Evolutionary conservation across 2,888 invertebrate genomes (phyloP).

Genomic region (Ferdinandea cuprea): DNA sequence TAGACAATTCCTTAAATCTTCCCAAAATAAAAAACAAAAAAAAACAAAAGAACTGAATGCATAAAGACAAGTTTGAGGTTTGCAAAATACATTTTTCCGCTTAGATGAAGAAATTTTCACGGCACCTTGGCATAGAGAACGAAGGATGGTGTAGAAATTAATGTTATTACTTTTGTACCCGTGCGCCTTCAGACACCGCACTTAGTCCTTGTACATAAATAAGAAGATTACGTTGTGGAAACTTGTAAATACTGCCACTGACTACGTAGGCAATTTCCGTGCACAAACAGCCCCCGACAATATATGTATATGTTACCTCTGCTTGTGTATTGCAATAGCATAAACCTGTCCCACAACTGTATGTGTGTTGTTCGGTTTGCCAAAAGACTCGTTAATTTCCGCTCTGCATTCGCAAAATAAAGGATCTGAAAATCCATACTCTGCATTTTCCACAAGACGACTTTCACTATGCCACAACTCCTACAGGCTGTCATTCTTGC

Average conservation of each 20-base stretch:
- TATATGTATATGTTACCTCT: constrained; percentile 47
- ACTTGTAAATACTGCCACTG: constrained; percentile 75
- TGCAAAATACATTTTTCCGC: constrained; percentile 70
- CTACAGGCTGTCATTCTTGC: constrained; percentile 51
- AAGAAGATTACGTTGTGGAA: constrained; percentile 77
- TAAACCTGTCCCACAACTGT: constrained; percentile 46
- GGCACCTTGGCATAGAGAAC: constrained; percentile 52
- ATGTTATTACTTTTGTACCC: constrained; percentile 76
- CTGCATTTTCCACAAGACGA: constrained; percentile 68
- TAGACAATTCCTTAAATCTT: constrained; percentile 34
- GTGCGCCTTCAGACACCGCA: constrained; percentile 70
- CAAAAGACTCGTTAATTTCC: constrained; percentile 73
- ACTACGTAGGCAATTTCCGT: constrained; percentile 73
- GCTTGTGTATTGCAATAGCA: constrained; percentile 10
- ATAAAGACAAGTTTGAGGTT: constrained; percentile 51
- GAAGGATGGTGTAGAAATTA: constrained; percentile 74
- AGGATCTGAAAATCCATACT: constrained; percentile 66
- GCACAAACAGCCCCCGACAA: constrained; percentile 61
- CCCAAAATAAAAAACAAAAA: neutral
- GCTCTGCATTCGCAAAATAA: constrained; percentile 56
- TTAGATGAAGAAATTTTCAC: constrained; percentile 69
- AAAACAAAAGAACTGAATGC: constrained; percentile 34
- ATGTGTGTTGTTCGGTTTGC: constrained; percentile 59
- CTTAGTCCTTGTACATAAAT: constrained; percentile 76
- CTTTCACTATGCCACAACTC: constrained; percentile 44